Evolutionary conservation across 2,113 vertebrate genomes (phyloP), one percentile per base, ranked within the genome.

Genomic region (Tyrannus savana): DNA sequence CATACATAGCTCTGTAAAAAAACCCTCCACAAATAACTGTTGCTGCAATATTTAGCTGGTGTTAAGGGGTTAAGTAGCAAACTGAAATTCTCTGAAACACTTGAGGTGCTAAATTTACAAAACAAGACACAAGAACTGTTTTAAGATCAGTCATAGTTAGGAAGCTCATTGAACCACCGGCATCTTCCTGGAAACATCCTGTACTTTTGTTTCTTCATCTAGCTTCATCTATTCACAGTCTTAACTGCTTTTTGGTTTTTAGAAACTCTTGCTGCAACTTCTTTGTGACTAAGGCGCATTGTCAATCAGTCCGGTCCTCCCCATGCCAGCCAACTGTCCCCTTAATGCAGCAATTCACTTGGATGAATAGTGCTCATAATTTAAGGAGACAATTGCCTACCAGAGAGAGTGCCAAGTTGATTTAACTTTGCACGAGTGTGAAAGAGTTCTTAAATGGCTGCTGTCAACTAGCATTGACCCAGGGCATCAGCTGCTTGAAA

Each of bases 271-370:
- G 78, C 84, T 95, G 49, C 89, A 96, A 80, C 67, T 96, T 96
- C 92, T 96, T 96, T 96, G 96, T 96, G 90, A 91, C 86, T 96
- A 37, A 91, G 87, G 74, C 14, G 1, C 73, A 81, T 94, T 96
- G 96, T 97, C 93, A 90, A 5, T 96, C 69, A 90, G 72, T 58
- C 77, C n/a, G 3, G 4, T 83, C 64, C 52, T 93, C 76, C 84
- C 93, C 73, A 95, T 96, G 90, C 96, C 95, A 94, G 93, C 93
- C 93, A 96, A 95, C 94, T 90, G 95, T 83, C 79, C 94, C 93
- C 82, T 97, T 96, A 96, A 94, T 95, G 93, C 94, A 96, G 94
- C 87, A 84, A 96, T 97, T 97, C 96, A 96, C 72, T 87, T 87
- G 82, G 52, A 76, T 97, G 96, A 97, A 97, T 96, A 83, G 90